phyloP scores from a whole-genome alignment of 2,113 vertebrate genomes.

The Pseudorhombus dupliciocellatus region DNA sequence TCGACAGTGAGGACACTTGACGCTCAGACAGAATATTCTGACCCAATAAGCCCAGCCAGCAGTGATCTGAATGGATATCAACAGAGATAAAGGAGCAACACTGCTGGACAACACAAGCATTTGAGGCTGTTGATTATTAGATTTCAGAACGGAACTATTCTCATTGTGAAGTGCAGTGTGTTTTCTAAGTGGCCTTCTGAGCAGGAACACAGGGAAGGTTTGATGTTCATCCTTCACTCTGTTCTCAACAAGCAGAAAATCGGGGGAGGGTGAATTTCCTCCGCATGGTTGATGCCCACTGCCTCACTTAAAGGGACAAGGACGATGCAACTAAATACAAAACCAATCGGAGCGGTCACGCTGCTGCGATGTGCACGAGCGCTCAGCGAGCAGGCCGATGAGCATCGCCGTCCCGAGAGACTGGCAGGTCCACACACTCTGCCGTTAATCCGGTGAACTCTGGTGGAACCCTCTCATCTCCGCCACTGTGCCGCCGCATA shows the following conservation, averaged over 20 bases:
- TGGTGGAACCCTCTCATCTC: neutral
- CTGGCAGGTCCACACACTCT: neutral
- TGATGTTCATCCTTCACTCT: neutral
- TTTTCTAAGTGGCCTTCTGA: slow-evolving; percentile 2
- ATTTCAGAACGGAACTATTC: neutral
- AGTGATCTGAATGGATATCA: no score
- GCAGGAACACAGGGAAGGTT: neutral
- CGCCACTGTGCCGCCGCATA: neutral
- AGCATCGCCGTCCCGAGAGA: neutral
- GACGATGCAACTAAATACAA: neutral
- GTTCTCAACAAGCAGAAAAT: neutral
- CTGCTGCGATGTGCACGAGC: slow-evolving; percentile 9
- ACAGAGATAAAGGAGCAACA: no score
- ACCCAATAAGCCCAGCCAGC: no score
- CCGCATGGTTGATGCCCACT: neutral
- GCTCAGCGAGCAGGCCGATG: slow-evolving; percentile 2
- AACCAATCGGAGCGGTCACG: neutral
- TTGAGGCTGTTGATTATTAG: no score
- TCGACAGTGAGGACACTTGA: no score
- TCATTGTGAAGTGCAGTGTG: neutral
- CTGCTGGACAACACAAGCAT: no score
- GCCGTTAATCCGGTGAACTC: slow-evolving; percentile 1
- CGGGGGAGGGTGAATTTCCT: neutral
- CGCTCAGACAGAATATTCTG: no score
- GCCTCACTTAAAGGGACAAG: neutral